phyloP scores from a whole-genome alignment of 2,888 invertebrate genomes.

The Chironomus tentans region DNA sequence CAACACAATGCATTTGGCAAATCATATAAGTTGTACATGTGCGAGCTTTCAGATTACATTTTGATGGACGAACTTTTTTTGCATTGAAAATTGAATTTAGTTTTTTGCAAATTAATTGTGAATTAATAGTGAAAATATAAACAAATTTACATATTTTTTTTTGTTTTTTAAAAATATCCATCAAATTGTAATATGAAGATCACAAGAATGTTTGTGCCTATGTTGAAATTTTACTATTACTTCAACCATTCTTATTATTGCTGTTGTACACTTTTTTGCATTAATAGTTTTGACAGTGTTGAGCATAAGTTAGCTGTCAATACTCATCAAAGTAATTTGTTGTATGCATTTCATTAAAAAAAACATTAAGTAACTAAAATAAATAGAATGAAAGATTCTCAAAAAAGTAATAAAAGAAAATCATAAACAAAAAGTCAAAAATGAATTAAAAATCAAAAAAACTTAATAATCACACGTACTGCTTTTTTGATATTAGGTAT shows the following conservation, averaged over 20 bases:
- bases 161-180: background rate
- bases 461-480: background rate
- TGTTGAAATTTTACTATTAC: background rate
- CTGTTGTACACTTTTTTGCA: background rate
- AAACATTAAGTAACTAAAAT: background rate
- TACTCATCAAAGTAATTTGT: constrained; percentile 6
- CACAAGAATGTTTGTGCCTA: background rate
- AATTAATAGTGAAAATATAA: background rate
- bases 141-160: background rate
- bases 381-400: background rate
- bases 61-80: too few relatives aligned
- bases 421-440: background rate
- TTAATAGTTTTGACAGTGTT: background rate
- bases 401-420: background rate
- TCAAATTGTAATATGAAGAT: background rate
- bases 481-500: background rate
- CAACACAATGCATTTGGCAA: constrained; percentile 24
- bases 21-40: background rate
- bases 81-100: background rate
- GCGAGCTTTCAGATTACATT: too few relatives aligned
- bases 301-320: background rate
- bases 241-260: background rate
- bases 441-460: background rate
- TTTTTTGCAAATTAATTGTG: background rate
- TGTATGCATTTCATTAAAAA: constrained; percentile 19